Evolutionary conservation across 2,797 vertebrate genomes (phyloP), one percentile per base, ranked within the genome.

Genomic region (Staurois parvus): DNA sequence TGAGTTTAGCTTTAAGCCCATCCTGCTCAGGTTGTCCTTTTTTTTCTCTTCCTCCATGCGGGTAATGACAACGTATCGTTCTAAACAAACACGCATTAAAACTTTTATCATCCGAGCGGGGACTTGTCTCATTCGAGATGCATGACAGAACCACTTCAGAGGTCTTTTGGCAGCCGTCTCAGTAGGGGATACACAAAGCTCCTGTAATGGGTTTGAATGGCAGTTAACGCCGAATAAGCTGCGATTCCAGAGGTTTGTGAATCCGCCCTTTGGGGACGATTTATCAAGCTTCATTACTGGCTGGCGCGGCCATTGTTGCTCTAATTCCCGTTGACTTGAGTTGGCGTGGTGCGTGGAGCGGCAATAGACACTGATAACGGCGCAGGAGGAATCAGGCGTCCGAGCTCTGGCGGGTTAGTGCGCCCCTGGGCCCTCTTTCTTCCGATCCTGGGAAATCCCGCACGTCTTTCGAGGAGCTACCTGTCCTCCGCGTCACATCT

Each of bases 111-210:
- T 70, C 74, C n/a, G n/a, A 72, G 77, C 66, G 30, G 67, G 48
- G 75, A 77, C 67, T 30, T 62, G 52, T 78, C 48, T 77, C 37
- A 77, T 77, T 77, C 78, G 72, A 77, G 67, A 84, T 72, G 67
- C 66, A 72, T 84, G 75, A 84, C 64, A 62, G 76, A 67, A 30
- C 67, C 24, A 84, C 64, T 84, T 84, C 75, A 77, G 64, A 70
- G 75, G 30, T 15, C 28, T 26, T 37, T 78, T 70, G 75, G 67
- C 66, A 84, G 75, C 48, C 30, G 9, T 48, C 45, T 72, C 45
- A 59, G 74, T 68, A 40, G 81, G 81, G 30, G 73, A 76, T 76
- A 75, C 56, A 29, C 70, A 75, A 75, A 66, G 59, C 69, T 76
- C 64, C 64, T 76, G 64, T 29, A 83, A 75, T 76, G 42, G 62